Conservation (phyloP, 2,888 invertebrate species). For the Aelia acuminata region DNA sequence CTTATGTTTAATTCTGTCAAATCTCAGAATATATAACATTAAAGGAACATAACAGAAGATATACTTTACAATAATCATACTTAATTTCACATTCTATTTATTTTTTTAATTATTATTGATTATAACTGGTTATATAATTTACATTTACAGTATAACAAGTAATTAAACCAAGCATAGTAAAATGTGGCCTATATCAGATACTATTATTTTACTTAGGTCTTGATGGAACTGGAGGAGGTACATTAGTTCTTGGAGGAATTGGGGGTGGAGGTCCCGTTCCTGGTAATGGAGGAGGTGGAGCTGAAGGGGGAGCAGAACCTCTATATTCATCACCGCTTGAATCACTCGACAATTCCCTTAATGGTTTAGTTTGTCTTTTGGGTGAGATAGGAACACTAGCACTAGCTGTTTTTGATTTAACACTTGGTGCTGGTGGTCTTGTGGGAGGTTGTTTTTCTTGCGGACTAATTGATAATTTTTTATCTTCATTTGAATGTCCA, state of each 20-base stretch:
- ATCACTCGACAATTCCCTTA: slow-evolving; percentile 54
- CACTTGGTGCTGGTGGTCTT: slow-evolving; percentile 74
- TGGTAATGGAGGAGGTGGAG: slow-evolving; percentile 60
- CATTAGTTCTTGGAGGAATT: slow-evolving; percentile 73
- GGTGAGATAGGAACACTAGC: slow-evolving; percentile 69
- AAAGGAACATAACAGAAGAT: not conserved
- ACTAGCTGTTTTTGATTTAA: slow-evolving; percentile 71
- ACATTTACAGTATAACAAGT: not conserved
- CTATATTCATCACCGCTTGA: slow-evolving; percentile 56
- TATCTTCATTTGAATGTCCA: slow-evolving; percentile 60
- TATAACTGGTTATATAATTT: not conserved
- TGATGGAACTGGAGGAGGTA: slow-evolving; percentile 63
- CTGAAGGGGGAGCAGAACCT: slow-evolving; percentile 66
- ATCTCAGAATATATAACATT: not conserved
- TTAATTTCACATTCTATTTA: not conserved
- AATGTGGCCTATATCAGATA: not conserved
- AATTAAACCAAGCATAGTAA: not conserved
- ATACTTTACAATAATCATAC: not conserved
- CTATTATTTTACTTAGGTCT: slow-evolving; percentile 61
- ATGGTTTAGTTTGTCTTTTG: slow-evolving; percentile 50
- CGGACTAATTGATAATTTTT: not conserved
- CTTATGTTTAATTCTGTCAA: slow-evolving; percentile 4
- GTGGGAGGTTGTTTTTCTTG: slow-evolving; percentile 69
- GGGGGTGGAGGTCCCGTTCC: slow-evolving; percentile 72
- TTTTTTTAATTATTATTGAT: not conserved